Conservation (phyloP, 2,797 vertebrate species). For the Amblyraja radiata region DNA sequence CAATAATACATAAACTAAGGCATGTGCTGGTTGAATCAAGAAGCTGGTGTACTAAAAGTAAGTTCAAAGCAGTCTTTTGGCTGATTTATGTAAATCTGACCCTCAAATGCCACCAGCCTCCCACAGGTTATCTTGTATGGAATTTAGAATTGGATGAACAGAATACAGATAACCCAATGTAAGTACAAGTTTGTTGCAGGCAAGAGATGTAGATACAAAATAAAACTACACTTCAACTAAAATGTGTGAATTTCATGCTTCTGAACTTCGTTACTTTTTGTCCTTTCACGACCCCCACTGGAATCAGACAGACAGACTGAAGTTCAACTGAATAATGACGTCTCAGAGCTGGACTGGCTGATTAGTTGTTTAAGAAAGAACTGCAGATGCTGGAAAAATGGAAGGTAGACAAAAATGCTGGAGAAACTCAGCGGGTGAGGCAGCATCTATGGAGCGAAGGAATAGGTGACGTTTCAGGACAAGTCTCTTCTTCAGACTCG, state of each 20-base stretch:
- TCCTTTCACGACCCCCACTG: background rate
- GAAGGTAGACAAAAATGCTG: too few species aligned
- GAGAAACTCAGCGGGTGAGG: too few species aligned
- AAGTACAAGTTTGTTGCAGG: background rate
- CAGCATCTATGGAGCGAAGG: too few species aligned
- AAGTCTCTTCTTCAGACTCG: too few species aligned
- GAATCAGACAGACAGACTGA: background rate
- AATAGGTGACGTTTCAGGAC: too few species aligned
- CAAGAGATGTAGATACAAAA: conserved; percentile 17
- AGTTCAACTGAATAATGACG: background rate
- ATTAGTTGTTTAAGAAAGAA: too few species aligned
- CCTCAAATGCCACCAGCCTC: background rate
- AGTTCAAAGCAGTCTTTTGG: background rate
- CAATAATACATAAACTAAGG: background rate
- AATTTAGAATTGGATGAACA: background rate
- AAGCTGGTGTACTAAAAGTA: background rate
- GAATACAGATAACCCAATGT: background rate
- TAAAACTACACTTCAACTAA: background rate
- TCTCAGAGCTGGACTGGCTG: background rate
- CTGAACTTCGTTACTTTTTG: background rate
- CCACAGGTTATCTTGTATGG: background rate
- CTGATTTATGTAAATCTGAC: background rate
- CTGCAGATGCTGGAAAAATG: too few species aligned
- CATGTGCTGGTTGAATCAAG: background rate
- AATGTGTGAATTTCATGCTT: background rate